Percentiles rank a stretch among this genome's conserved stretches.
These are phyloP conservation scores for Ptilonorhynchus violaceus DNA, from an alignment of 2,113 vertebrate genomes.

Conservation along the genomic window DNA sequence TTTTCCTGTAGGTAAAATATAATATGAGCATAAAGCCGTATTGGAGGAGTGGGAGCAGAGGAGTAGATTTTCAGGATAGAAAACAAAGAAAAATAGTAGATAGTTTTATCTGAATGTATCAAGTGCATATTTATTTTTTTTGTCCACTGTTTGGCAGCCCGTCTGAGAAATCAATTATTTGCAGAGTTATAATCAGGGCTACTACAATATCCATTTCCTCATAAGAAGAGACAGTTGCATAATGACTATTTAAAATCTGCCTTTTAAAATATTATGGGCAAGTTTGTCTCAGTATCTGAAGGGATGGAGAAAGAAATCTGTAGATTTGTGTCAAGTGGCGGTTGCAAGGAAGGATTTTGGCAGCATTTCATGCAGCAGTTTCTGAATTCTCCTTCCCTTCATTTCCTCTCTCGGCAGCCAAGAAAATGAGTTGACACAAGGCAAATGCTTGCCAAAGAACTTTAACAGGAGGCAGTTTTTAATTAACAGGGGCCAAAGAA, in stretches of 20 bases:
- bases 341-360: neutral
- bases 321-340: neutral
- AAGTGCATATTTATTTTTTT: neutral
- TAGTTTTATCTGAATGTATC: neutral
- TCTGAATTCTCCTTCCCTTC: neutral
- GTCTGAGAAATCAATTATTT: constrained; percentile 14
- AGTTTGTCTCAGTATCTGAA: neutral
- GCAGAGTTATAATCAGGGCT: neutral
- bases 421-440: constrained; percentile 64
- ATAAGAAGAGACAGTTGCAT: neutral
- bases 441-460: constrained; percentile 69
- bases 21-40: neutral
- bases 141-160: neutral
- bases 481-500: constrained; percentile 79
- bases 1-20: neutral
- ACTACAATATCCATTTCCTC: neutral
- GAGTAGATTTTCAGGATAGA: neutral
- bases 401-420: constrained; percentile 53
- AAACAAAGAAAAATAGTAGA: neutral
- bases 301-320: neutral
- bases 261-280: neutral
- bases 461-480: constrained; percentile 78
- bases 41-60: neutral
- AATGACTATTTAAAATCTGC: neutral
- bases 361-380: neutral